Evolutionary conservation across 2,113 vertebrate genomes (phyloP).

Genomic region (Chamaea fasciata): DNA sequence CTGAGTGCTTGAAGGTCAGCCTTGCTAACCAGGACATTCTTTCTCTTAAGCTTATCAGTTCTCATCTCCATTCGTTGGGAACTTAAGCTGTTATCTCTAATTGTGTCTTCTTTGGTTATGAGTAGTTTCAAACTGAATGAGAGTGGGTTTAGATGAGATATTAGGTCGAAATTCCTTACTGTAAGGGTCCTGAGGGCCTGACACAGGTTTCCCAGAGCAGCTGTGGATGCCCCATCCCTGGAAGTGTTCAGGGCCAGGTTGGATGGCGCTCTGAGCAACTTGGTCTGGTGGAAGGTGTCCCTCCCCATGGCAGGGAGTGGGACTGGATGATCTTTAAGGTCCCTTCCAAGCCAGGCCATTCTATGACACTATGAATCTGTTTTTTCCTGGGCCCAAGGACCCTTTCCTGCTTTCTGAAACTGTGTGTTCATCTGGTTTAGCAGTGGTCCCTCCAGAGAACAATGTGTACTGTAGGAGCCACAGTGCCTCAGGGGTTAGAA

Average conservation of each 20-base stretch:
- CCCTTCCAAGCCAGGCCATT: not conserved
- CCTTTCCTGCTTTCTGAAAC: not conserved
- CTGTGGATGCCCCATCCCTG: not conserved
- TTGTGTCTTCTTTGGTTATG: not conserved
- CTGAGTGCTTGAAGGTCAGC: not conserved
- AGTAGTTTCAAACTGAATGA: not conserved
- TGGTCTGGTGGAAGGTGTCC: not conserved
- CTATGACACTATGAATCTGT: not conserved
- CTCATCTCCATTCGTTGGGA: not conserved
- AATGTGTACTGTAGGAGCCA: fast-evolving
- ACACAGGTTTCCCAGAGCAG: too few relatives aligned
- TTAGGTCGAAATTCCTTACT: not conserved
- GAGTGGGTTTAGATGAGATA: not conserved
- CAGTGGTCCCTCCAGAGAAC: not conserved
- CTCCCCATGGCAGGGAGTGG: not conserved
- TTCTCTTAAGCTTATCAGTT: not conserved
- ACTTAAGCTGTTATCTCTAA: not conserved
- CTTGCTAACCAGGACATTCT: not conserved
- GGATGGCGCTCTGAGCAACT: too few relatives aligned
- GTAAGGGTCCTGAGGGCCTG: not conserved
- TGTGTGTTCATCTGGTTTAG: not conserved
- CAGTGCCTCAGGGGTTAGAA: not conserved
- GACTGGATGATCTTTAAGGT: not conserved
- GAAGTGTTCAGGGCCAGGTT: fast-evolving
- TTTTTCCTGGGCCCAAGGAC: not conserved